Evolutionary conservation across 2,888 invertebrate species (phyloP), one percentile per base, ranked within the genome.

Genomic region (Drosophila conformis): DNA sequence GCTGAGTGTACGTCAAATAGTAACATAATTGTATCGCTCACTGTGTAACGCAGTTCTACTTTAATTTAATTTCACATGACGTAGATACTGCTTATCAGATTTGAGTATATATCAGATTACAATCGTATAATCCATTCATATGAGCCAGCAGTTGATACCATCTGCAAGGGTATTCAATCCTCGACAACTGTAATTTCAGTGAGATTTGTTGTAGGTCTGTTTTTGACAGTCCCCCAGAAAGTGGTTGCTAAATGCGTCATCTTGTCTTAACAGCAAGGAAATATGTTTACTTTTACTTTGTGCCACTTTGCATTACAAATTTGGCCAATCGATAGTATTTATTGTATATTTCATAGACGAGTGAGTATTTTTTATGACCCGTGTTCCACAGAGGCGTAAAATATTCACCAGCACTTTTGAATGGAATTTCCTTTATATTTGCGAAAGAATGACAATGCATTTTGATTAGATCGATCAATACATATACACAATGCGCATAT

Each of bases 401-500:
- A 56, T 67, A 59, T 61, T 48, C 56, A 10, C 8, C n/a, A 18
- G 27, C 13, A 40, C 69, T 71, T 54, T 65, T 85, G 66, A 85
- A 85, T 85, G 90, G 78, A 90, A 70, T 89, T 67, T 54, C 15
- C 36, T 42, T 56, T 56, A 11, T 36, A 15, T 53, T 49, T 71
- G 70, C 73, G 53, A 72, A 64, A 70, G 76, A 82, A 69, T 73
- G 60, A 76, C 61, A 83, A 69, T 54, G 64, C 60, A 72, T 82
- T 87, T 76, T 62, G 38, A 56, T 62, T 54, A 46, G 58, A 7
- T 61, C 35, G 13, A 18, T n/a, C 51, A 64, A 60, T 35, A 58
- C 51, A 59, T 60, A 82, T 48, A 38, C 69, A 80, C 69, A 80
- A 87, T 82, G 64, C 78, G 75, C 87, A 85, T 86, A 84, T 80